Evolutionary conservation across 2,888 invertebrate species (phyloP).

Genomic region (Hyposoter dolosus): DNA sequence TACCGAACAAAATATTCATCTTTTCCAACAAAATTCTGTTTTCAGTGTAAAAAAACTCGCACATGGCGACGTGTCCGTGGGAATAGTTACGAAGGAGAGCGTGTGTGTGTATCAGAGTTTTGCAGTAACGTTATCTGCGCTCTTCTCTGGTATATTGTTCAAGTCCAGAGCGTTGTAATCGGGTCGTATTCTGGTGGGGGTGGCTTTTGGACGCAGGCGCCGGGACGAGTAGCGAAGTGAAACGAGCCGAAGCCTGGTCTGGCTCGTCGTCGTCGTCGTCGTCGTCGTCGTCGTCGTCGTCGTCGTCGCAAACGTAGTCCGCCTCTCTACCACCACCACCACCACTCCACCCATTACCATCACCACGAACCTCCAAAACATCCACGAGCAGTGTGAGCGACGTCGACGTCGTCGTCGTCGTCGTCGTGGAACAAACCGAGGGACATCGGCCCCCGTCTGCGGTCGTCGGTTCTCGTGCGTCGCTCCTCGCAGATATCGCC

Average conservation of each 20-base stretch:
- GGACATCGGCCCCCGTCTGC: constrained; percentile 56
- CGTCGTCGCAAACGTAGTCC: constrained; percentile 73
- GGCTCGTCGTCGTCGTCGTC: too few relatives aligned
- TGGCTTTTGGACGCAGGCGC: constrained; percentile 66
- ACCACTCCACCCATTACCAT: constrained; percentile 12
- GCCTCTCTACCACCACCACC: constrained; percentile 61
- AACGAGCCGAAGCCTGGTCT: constrained; percentile 56
- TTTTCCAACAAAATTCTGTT: too few relatives aligned
- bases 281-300: constrained; percentile 68
- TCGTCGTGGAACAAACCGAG: constrained; percentile 69
- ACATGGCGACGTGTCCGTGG: not conserved
- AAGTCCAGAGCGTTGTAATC: constrained; percentile 65
- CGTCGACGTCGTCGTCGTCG: constrained; percentile 74
- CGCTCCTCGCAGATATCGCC: constrained; percentile 55
- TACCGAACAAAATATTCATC: too few relatives aligned
- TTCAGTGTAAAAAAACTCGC: not conserved
- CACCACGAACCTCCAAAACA: constrained; percentile 31
- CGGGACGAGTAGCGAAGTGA: constrained; percentile 44
- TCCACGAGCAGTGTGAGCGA: constrained; percentile 63
- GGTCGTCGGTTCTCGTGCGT: constrained; percentile 59
- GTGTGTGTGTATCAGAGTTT: not conserved
- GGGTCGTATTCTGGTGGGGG: constrained; percentile 59
- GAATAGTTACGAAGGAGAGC: not conserved
- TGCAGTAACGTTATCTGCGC: constrained; percentile 53
- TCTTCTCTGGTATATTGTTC: constrained; percentile 48